These are phyloP conservation scores for Pogonophryne albipinna DNA, from an alignment of 2,797 vertebrate species.

Conservation along the genomic window DNA sequence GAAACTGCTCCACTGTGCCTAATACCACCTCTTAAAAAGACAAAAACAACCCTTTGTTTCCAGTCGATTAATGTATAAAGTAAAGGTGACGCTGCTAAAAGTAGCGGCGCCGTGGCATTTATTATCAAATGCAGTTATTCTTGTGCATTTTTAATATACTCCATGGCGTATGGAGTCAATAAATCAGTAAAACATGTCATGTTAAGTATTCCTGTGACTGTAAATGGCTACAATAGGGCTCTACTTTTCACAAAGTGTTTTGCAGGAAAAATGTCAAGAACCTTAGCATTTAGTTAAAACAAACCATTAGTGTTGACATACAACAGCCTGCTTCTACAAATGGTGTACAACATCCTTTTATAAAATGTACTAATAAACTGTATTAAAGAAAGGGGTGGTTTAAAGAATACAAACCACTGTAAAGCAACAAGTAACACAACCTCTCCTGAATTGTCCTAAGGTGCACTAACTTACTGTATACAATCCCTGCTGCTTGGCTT, in stretches of 20 bases:
- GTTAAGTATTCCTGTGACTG: neutral
- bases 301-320: neutral
- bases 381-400: neutral
- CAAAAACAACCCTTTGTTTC: constrained; percentile 29
- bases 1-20: constrained; percentile 51
- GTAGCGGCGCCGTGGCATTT: constrained; percentile 15
- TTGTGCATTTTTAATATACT: constrained; percentile 26
- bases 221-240: neutral
- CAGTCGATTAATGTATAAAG: constrained; percentile 9
- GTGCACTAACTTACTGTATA: neutral
- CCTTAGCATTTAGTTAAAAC: neutral
- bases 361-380: neutral
- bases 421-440: neutral
- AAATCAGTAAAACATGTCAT: constrained; percentile 2
- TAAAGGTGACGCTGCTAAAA: constrained; percentile 31
- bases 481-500: neutral
- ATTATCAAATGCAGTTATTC: constrained; percentile 16
- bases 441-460: neutral
- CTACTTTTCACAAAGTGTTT: neutral
- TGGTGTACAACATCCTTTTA: neutral
- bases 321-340: neutral
- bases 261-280: neutral
- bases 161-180: constrained; percentile 17
- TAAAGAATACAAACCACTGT: neutral
- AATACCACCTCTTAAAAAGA: constrained; percentile 51